These are phyloP conservation scores for Holothuria leucospilota DNA, from an alignment of 53 echinoderm and acorn worm genomes.

Conservation along the genomic window DNA sequence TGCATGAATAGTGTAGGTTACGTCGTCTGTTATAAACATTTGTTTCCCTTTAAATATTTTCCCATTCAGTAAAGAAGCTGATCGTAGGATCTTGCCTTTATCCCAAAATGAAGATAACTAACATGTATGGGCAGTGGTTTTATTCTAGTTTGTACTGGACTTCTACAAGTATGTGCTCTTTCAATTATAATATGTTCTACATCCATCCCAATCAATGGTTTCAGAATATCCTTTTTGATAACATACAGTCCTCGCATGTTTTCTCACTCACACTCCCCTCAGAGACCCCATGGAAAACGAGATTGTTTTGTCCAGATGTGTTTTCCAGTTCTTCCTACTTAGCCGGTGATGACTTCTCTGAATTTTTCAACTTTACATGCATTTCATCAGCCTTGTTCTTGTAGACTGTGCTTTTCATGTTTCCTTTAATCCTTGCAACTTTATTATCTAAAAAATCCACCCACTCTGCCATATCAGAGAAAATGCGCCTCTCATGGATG, in stretches of 20 bases:
- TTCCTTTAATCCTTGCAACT: background rate
- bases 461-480: background rate
- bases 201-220: background rate
- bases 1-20: background rate
- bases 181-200: background rate
- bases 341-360: background rate
- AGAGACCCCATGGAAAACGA: background rate
- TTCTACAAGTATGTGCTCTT: constrained; percentile 1
- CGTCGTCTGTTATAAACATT: background rate
- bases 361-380: background rate
- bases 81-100: background rate
- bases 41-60: background rate
- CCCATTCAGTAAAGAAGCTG: background rate
- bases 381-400: background rate
- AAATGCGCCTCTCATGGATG: background rate
- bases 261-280: background rate
- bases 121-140: background rate
- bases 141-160: background rate
- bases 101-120: background rate
- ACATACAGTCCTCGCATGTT: background rate
- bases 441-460: background rate
- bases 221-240: background rate
- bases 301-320: background rate
- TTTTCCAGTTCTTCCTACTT: background rate
- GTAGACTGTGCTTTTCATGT: background rate